These are phyloP conservation scores for Ochotona curzoniae DNA, from an alignment of 2,113 vertebrate genomes.

Conservation along the genomic window DNA sequence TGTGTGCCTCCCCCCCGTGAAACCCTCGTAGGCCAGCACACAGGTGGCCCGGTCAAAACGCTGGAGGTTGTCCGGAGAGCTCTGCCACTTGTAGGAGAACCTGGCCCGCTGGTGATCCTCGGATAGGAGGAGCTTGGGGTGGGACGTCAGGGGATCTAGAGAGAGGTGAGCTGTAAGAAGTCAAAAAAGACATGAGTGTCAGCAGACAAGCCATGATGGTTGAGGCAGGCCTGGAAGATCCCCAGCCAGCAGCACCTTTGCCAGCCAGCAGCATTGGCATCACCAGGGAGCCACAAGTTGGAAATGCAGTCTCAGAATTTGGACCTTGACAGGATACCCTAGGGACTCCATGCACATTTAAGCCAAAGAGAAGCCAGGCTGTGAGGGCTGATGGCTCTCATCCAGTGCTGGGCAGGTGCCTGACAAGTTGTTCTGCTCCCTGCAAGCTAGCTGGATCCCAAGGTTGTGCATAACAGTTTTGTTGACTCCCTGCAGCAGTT, in stretches of 20 bases:
- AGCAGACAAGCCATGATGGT: background rate
- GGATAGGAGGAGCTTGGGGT: constrained; percentile 79
- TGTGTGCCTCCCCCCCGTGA: constrained; percentile 55
- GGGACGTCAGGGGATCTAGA: constrained; percentile 75
- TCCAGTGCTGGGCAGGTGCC: background rate
- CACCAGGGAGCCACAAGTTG: background rate
- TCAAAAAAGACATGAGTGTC: background rate
- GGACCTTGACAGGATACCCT: background rate
- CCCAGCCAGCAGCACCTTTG: rapidly evolving
- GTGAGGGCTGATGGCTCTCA: background rate
- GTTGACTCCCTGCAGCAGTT: background rate
- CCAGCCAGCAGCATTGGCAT: rapidly evolving
- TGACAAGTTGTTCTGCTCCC: background rate
- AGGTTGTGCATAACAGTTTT: background rate
- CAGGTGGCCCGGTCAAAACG: constrained; percentile 78
- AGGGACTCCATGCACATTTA: background rate
- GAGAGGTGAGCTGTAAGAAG: constrained; percentile 47
- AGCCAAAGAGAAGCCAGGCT: background rate
- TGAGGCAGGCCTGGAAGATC: too few relatives aligned
- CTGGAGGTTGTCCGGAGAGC: constrained; percentile 46
- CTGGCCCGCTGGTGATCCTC: constrained; percentile 64
- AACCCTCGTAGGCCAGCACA: constrained; percentile 64
- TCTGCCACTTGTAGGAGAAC: constrained; percentile 81
- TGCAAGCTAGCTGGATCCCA: background rate
- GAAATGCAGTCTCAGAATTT: background rate